Percentiles rank a stretch among this genome's conserved stretches.
Conservation (phyloP, 2,113 vertebrate species). For the Anarhynchus alexandrinus region DNA sequence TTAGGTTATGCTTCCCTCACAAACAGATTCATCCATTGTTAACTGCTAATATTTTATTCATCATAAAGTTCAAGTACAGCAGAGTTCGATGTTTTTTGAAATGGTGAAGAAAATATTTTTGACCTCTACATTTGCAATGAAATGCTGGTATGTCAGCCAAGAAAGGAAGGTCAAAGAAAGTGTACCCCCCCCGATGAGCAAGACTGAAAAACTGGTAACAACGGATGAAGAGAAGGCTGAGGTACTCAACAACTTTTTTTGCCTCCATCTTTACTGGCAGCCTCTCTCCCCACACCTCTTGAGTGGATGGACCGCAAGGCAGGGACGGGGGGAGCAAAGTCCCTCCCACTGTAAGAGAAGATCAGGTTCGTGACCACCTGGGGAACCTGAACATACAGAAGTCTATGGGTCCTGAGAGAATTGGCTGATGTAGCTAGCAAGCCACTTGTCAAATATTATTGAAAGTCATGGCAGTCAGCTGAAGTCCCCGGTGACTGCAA, state of each 20-base stretch:
- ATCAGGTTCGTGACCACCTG: background rate
- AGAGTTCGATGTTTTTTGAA: background rate
- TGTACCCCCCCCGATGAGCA: background rate
- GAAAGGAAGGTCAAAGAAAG: background rate
- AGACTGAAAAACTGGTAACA: background rate
- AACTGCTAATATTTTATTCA: background rate
- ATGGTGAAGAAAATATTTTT: background rate
- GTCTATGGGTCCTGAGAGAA: background rate
- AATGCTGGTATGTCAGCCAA: background rate
- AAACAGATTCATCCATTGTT: background rate
- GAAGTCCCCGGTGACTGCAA: background rate
- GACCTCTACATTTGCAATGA: background rate
- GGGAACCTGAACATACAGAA: background rate
- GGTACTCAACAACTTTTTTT: background rate
- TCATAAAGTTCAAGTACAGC: background rate
- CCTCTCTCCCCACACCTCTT: background rate
- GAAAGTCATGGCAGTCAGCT: background rate
- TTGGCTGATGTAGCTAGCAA: background rate
- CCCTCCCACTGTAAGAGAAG: background rate
- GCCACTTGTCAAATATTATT: background rate
- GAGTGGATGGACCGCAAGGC: background rate
- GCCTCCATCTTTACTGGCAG: background rate
- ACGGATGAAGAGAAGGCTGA: background rate
- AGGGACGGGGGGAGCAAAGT: background rate
- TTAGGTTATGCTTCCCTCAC: background rate